Evolutionary conservation across 2,888 invertebrate species (phyloP).

Genomic region (Zhuqinia jingwanae): DNA sequence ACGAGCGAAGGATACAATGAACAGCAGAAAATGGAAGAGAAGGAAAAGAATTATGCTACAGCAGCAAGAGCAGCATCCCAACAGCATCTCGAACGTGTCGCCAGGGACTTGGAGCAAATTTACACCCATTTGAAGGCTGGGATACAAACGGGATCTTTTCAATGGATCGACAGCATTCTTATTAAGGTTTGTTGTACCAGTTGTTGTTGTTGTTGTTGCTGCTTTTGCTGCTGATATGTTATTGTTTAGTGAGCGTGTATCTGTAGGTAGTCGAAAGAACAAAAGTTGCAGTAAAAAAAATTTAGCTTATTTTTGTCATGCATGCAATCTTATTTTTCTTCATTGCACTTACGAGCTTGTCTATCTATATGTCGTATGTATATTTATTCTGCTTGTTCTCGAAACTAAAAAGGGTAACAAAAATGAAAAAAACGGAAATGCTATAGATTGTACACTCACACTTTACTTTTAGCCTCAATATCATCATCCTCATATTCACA

Average conservation of each 20-base stretch:
- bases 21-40: conserved; percentile 56
- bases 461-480: conserved; percentile 80
- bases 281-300: not conserved
- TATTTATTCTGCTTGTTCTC: too few relatives aligned
- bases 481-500: not conserved
- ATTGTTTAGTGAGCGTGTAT: too few relatives aligned
- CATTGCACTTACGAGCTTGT: conserved; percentile 6
- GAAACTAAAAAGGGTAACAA: too few relatives aligned
- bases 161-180: conserved; percentile 94
- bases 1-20: conserved; percentile 65
- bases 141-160: conserved; percentile 87
- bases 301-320: conserved; percentile 4
- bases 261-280: not conserved
- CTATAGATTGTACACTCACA: not conserved
- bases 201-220: conserved; percentile 13
- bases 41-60: conserved; percentile 51
- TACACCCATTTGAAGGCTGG: conserved; percentile 78
- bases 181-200: conserved; percentile 85
- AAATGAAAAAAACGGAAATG: too few relatives aligned
- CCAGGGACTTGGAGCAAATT: conserved; percentile 77
- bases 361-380: not conserved
- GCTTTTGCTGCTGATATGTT: not conserved
- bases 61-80: conserved; percentile 48
- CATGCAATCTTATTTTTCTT: conserved; percentile 34
- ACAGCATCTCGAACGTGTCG: conserved; percentile 74